Evolutionary conservation across 2,888 invertebrate genomes (phyloP).

Genomic region (Chorisops tibialis): DNA sequence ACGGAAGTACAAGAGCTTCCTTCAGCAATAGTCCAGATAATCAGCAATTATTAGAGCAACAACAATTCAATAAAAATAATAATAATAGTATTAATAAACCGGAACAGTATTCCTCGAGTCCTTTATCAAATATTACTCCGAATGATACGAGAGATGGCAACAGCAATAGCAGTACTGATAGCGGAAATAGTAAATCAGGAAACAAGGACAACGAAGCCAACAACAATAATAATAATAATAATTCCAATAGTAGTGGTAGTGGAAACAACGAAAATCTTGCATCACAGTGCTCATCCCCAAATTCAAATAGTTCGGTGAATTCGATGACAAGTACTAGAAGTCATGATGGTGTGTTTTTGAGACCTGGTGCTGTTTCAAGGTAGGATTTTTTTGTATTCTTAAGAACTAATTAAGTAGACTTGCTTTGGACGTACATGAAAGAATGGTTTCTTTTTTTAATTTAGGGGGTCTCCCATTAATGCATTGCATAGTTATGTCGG

Average conservation of each 20-base stretch:
- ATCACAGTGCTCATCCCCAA: constrained; percentile 38
- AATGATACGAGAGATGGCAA: constrained; percentile 12
- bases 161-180: constrained; percentile 4
- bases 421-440: too few relatives aligned
- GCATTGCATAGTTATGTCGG: too few relatives aligned
- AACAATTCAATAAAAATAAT: constrained; percentile 8
- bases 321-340: constrained; percentile 47
- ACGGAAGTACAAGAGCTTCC: constrained; percentile 7
- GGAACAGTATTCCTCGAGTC: constrained; percentile 16
- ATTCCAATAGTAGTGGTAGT: constrained; percentile 11
- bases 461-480: too few relatives aligned
- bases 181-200: constrained; percentile 9
- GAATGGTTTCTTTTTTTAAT: too few relatives aligned
- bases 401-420: too few relatives aligned
- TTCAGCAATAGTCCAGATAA: constrained; percentile 2
- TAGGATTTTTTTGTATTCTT: constrained; percentile 36
- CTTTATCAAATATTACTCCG: not conserved
- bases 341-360: constrained; percentile 68
- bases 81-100: constrained; percentile 3
- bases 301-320: constrained; percentile 37
- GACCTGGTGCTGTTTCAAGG: constrained; percentile 64
- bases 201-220: constrained; percentile 25
- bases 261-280: constrained; percentile 31
- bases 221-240: constrained; percentile 19
- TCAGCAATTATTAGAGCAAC: constrained; percentile 1